A percentile compares a stretch with the other conserved stretches of the same genome.
Evolutionary conservation across 2,113 vertebrate genomes (phyloP).

Genomic region (Dromas ardeola): DNA sequence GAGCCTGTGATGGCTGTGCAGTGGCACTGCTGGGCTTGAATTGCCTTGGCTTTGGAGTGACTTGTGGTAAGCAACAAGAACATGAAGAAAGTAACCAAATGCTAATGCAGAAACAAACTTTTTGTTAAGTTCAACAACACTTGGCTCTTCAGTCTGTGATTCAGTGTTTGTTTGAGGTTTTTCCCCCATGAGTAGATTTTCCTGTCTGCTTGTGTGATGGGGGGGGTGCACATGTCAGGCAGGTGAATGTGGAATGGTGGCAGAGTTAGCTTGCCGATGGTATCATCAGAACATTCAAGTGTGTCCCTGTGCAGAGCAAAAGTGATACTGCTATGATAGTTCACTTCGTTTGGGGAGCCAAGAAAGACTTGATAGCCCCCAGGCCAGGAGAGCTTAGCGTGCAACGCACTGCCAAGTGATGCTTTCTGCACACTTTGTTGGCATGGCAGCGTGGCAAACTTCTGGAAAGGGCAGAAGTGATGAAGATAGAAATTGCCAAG

Average conservation of each 20-base stretch:
- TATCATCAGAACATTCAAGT: neutral
- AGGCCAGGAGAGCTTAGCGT: neutral
- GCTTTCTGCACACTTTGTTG: neutral
- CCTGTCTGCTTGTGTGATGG: neutral
- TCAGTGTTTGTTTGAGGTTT: neutral
- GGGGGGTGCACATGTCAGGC: neutral
- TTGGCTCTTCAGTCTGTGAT: neutral
- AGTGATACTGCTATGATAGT: neutral
- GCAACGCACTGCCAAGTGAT: neutral
- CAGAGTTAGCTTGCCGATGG: neutral
- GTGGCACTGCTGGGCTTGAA: neutral
- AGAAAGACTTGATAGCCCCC: neutral
- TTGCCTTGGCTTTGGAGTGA: accelerated
- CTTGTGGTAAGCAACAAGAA: neutral
- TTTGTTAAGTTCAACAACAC: neutral
- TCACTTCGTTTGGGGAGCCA: neutral
- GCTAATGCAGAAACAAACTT: neutral
- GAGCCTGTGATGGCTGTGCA: neutral
- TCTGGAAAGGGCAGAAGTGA: slow-evolving; percentile 16
- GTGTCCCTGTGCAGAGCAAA: neutral
- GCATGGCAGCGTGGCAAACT: neutral
- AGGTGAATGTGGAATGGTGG: neutral
- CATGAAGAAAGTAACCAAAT: neutral
- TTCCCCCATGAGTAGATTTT: neutral
- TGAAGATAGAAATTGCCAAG: neutral